Evolutionary conservation across 2,797 vertebrate genomes (phyloP).

Genomic region (Enteromius afrohamiltoni): DNA sequence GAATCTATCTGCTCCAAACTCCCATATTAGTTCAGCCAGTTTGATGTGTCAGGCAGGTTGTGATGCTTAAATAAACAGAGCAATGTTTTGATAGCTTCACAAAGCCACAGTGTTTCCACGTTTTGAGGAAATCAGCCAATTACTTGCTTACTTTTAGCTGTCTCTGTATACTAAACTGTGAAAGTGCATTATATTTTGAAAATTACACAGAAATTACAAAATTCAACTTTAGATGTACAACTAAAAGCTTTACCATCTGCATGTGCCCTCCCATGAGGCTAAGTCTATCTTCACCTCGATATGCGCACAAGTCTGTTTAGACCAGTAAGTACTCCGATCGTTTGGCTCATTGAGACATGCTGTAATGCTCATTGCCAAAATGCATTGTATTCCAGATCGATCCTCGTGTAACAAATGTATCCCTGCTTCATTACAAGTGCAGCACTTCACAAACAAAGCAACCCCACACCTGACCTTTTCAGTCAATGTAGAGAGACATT

Average conservation of each 20-base stretch:
- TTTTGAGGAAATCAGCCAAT: neutral
- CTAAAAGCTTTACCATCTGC: neutral
- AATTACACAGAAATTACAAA: neutral
- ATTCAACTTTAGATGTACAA: neutral
- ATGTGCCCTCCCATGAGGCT: constrained; percentile 6
- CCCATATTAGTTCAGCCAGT: neutral
- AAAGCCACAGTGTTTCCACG: neutral
- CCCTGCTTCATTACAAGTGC: constrained; percentile 65
- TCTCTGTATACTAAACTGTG: neutral
- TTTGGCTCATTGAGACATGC: constrained; percentile 46
- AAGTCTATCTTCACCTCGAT: constrained; percentile 17
- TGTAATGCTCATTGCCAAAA: constrained; percentile 57
- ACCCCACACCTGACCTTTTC: constrained; percentile 60
- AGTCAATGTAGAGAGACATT: constrained; percentile 70
- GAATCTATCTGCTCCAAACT: neutral
- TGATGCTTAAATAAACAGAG: neutral
- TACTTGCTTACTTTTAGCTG: neutral
- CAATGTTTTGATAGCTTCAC: neutral
- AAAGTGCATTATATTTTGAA: neutral
- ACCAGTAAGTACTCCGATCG: constrained; percentile 14
- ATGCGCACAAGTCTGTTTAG: constrained; percentile 30
- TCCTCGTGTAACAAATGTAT: constrained; percentile 60
- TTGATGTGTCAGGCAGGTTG: neutral
- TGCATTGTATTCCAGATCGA: constrained; percentile 61
- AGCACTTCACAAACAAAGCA: constrained; percentile 62